phyloP scores from a whole-genome alignment of 53 echinoderm and acorn worm species.

The Astropecten irregularis region DNA sequence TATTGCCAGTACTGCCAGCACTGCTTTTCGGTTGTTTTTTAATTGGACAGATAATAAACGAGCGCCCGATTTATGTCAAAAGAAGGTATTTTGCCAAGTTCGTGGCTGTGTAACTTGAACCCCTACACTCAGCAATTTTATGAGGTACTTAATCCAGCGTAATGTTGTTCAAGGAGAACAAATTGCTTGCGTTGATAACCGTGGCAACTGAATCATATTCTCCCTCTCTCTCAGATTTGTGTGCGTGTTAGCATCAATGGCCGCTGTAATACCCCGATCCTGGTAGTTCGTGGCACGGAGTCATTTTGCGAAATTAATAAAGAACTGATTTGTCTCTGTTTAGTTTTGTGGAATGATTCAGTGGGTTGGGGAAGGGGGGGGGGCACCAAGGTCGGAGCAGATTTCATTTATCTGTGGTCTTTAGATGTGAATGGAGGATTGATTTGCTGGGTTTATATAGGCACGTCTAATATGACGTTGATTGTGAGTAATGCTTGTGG shows the following conservation, averaged over 20 bases:
- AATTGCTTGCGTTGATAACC: slow-evolving; percentile 11
- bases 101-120: no score
- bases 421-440: no score
- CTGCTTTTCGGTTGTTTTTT: no score
- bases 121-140: no score
- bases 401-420: slow-evolving; percentile 33
- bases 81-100: no score
- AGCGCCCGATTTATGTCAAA: no score
- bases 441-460: not conserved
- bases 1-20: no score
- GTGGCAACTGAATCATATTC: slow-evolving; percentile 2
- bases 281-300: slow-evolving; percentile 12
- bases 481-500: slow-evolving; percentile 2
- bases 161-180: not conserved
- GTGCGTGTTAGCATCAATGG: slow-evolving; percentile 29
- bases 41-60: no score
- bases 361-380: not conserved
- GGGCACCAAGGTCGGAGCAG: slow-evolving; percentile 7
- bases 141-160: slow-evolving; percentile 44
- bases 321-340: not conserved
- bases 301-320: slow-evolving; percentile 14
- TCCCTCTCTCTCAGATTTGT: not conserved
- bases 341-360: no score
- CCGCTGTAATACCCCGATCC: not conserved
- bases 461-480: not conserved